A percentile compares a stretch with the other conserved stretches of the same genome.
phyloP scores from a whole-genome alignment of 92 coral and sea anemone species.

The Paramuricea clavata region DNA sequence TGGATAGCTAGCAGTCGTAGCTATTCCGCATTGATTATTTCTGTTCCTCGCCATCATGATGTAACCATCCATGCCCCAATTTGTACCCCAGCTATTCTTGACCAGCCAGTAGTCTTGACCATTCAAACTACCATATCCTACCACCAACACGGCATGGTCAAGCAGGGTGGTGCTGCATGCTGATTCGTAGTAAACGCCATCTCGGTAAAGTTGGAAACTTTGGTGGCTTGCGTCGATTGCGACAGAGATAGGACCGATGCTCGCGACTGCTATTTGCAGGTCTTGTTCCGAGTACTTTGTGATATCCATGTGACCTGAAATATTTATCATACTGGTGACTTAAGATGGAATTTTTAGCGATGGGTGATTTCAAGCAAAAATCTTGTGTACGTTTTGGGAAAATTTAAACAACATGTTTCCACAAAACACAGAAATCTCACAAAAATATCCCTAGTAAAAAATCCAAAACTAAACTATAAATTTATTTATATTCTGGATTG shows the following conservation, averaged over 20 bases:
- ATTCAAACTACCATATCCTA: conserved; percentile 84
- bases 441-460: neutral
- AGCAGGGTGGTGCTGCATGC: conserved; percentile 75
- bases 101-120: conserved; percentile 97
- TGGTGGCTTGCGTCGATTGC: conserved; percentile 73
- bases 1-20: conserved; percentile 85
- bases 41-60: conserved; percentile 96
- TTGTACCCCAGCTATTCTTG: conserved; percentile 90
- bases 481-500: no score
- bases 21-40: conserved; percentile 95
- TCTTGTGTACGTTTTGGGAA: no score
- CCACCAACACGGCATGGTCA: conserved; percentile 91
- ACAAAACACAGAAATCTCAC: no score
- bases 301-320: conserved; percentile 39
- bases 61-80: conserved; percentile 94
- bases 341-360: neutral
- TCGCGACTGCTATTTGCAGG: conserved; percentile 70
- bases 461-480: no score
- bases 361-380: no score
- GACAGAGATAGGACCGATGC: conserved; percentile 77
- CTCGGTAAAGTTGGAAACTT: conserved; percentile 32
- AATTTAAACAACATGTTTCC: no score
- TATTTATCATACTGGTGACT: neutral
- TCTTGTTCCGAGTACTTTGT: conserved; percentile 43
- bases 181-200: conserved; percentile 49